phyloP scores from a whole-genome alignment of 2,888 invertebrate genomes.

The Chrysolina oricalcia region DNA sequence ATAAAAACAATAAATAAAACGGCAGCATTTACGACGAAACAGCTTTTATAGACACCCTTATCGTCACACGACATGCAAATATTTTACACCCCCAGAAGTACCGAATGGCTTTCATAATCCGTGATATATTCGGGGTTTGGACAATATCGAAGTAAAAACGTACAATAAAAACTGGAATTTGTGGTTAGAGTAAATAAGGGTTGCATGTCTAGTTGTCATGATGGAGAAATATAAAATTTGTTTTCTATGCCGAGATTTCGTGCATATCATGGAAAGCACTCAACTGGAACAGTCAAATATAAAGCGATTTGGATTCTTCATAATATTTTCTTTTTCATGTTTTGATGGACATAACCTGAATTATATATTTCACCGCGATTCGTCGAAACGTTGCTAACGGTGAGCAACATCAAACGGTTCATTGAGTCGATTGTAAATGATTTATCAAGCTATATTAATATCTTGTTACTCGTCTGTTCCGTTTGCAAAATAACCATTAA shows the following conservation, averaged over 20 bases:
- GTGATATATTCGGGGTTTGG: slow-evolving; percentile 46
- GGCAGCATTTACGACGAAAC: slow-evolving; percentile 34
- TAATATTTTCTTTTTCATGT: neutral
- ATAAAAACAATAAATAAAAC: slow-evolving; percentile 47
- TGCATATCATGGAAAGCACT: neutral
- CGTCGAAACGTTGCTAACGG: too few relatives aligned
- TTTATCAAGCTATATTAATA: too few relatives aligned
- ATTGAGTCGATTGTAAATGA: too few relatives aligned
- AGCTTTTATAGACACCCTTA: slow-evolving; percentile 48
- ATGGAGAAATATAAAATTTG: slow-evolving; percentile 24
- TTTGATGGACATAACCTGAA: too few relatives aligned
- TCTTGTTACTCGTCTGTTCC: too few relatives aligned
- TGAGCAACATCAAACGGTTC: too few relatives aligned
- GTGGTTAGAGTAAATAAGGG: slow-evolving; percentile 36
- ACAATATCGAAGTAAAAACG: slow-evolving; percentile 37
- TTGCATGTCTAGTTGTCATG: slow-evolving; percentile 27
- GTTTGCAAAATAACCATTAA: too few relatives aligned
- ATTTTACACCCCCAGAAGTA: slow-evolving; percentile 44
- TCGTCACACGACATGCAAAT: slow-evolving; percentile 49
- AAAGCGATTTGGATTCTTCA: neutral
- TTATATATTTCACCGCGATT: too few relatives aligned
- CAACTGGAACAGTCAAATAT: neutral
- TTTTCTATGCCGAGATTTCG: neutral
- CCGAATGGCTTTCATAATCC: slow-evolving; percentile 47
- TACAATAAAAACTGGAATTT: slow-evolving; percentile 45